Evolutionary conservation across 2,113 vertebrate genomes (phyloP).

Genomic region (Amia ocellicauda): DNA sequence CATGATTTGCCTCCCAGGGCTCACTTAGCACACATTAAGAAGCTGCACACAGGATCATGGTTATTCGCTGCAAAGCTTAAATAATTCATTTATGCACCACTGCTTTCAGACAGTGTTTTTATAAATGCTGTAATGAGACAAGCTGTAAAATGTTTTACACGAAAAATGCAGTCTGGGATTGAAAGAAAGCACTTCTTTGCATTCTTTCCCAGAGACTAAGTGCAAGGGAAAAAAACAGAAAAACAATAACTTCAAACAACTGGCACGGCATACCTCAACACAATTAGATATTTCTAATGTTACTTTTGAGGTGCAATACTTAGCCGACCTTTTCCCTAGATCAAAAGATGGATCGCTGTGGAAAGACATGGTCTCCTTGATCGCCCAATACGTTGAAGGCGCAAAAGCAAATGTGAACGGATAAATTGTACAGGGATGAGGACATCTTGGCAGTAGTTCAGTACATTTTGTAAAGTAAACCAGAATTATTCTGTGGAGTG

Average conservation of each 20-base stretch:
- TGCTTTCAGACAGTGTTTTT: slow-evolving; percentile 83
- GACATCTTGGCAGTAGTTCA: slow-evolving; percentile 56
- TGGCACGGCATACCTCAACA: slow-evolving; percentile 47
- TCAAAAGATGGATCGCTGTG: slow-evolving; percentile 45
- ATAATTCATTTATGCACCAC: slow-evolving; percentile 86
- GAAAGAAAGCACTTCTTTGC: slow-evolving; percentile 34
- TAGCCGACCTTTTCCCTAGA: slow-evolving; percentile 44
- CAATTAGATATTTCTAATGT: slow-evolving; percentile 66
- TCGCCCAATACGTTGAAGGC: slow-evolving; percentile 51
- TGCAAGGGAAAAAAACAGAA: slow-evolving; percentile 19
- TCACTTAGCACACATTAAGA: slow-evolving; percentile 77
- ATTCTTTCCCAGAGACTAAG: slow-evolving; percentile 33
- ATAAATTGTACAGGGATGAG: slow-evolving; percentile 41
- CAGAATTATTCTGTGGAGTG: slow-evolving; percentile 58
- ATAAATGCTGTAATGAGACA: slow-evolving; percentile 85
- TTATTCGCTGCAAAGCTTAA: slow-evolving; percentile 77
- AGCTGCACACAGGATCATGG: slow-evolving; percentile 63
- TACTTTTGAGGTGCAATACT: slow-evolving; percentile 54
- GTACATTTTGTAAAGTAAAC: slow-evolving; percentile 62
- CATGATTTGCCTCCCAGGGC: slow-evolving; percentile 75
- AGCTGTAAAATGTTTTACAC: slow-evolving; percentile 76
- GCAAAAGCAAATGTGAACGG: slow-evolving; percentile 53
- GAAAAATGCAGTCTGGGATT: slow-evolving; percentile 44
- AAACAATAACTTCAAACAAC: slow-evolving; percentile 49
- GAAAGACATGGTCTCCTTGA: slow-evolving; percentile 43